phyloP scores from a whole-genome alignment of 1,140 invertebrate species.

The Acromyrmex heyeri region DNA sequence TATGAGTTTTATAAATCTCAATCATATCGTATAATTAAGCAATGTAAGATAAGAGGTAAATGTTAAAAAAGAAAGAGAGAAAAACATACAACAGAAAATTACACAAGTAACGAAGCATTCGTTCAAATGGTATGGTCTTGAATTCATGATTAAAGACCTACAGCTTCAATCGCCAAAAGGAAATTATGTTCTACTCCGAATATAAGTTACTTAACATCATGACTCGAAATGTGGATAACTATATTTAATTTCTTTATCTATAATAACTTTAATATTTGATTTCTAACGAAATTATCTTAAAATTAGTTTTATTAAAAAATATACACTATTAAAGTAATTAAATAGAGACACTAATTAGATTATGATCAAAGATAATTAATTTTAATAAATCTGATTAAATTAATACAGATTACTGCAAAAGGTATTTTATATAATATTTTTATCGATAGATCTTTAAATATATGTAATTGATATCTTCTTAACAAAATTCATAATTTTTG shows the following conservation, averaged over 20 bases:
- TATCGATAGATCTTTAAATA: not conserved
- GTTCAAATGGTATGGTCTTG: not conserved
- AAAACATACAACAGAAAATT: not conserved
- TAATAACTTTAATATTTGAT: not conserved
- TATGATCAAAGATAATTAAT: not conserved
- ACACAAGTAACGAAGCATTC: slow-evolving; percentile 1
- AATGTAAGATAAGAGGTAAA: not conserved
- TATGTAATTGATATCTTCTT: not conserved
- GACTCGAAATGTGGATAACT: slow-evolving; percentile 5
- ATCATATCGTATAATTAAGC: not conserved
- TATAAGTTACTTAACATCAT: not conserved
- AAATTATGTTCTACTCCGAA: not conserved
- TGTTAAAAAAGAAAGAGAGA: not conserved
- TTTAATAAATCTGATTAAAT: not conserved
- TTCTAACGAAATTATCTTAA: not conserved
- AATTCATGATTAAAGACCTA: not conserved
- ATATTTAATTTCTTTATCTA: not conserved
- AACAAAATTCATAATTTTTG: not conserved
- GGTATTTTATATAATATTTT: not conserved
- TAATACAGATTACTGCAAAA: slow-evolving; percentile 1
- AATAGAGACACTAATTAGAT: not conserved
- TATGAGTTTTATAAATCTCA: not conserved
- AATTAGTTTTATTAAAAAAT: slow-evolving; percentile 3
- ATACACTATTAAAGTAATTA: not conserved
- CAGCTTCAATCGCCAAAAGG: not conserved